These are phyloP conservation scores for Brienomyrus brachyistius DNA, from an alignment of 2,113 vertebrate species.

Conservation along the genomic window DNA sequence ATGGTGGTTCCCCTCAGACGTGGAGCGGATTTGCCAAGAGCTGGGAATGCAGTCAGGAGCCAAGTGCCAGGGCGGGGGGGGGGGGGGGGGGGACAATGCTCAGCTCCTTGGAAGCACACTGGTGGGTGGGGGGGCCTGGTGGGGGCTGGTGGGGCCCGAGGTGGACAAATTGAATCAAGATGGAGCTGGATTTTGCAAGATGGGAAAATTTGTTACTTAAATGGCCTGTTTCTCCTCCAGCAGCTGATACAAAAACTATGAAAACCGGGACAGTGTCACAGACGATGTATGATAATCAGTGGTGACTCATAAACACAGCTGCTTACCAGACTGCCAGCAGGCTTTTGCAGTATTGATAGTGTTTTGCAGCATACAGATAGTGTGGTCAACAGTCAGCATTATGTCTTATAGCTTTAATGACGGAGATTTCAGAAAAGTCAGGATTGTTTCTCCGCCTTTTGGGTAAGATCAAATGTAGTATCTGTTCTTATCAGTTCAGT, in stretches of 20 bases:
- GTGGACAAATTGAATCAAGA: neutral
- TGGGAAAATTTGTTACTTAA: neutral
- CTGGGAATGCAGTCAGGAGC: conserved; percentile 18
- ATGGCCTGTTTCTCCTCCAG: neutral
- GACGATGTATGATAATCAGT: neutral
- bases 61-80: neutral
- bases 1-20: conserved; percentile 36
- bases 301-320: neutral
- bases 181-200: neutral
- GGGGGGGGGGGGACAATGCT: neutral
- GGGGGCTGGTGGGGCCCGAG: neutral
- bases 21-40: conserved; percentile 18
- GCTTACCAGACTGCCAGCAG: neutral
- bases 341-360: neutral
- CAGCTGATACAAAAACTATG: neutral
- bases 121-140: neutral
- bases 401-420: neutral
- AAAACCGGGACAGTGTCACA: neutral
- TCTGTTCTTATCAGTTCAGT: neutral
- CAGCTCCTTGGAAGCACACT: neutral
- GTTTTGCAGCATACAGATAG: neutral
- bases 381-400: neutral
- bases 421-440: neutral
- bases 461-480: neutral
- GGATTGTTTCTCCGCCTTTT: neutral